Conservation (phyloP, 2,113 vertebrate species). For the Calidris pugnax region DNA sequence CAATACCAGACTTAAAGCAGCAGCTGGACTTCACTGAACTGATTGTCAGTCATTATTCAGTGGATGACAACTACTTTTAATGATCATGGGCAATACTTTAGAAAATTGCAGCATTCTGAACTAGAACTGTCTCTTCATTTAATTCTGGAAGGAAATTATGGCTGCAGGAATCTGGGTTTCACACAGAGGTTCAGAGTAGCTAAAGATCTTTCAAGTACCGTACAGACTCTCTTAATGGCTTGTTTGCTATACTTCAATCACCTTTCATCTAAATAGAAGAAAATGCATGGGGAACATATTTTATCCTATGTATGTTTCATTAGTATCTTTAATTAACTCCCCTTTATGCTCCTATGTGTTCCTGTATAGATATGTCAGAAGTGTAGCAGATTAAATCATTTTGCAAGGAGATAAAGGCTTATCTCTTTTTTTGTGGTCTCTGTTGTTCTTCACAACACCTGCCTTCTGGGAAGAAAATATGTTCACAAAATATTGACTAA, state of each 20-base stretch:
- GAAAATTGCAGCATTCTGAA: slow-evolving; percentile 5
- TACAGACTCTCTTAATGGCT: background rate
- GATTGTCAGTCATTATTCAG: slow-evolving; percentile 8
- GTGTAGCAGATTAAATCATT: background rate
- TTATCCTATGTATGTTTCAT: background rate
- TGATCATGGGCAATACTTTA: background rate
- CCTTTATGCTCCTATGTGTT: background rate
- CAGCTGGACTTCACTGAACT: slow-evolving; percentile 45
- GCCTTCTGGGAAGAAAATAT: background rate
- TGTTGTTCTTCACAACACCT: background rate
- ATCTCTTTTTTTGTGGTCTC: background rate
- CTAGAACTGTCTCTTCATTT: background rate
- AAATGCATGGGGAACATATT: background rate
- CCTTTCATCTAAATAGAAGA: background rate
- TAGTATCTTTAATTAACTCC: background rate
- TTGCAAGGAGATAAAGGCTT: background rate
- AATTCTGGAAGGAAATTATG: slow-evolving; percentile 24
- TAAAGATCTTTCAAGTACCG: slow-evolving; percentile 25
- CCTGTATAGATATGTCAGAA: background rate
- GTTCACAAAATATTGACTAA: background rate
- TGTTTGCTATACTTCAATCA: background rate
- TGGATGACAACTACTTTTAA: background rate
- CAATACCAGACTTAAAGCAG: background rate
- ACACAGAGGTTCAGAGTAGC: slow-evolving; percentile 16
- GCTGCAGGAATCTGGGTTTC: slow-evolving; percentile 4